A percentile compares a stretch with the other conserved stretches of the same genome.
These are phyloP conservation scores for Actias luna DNA, from an alignment of 2,888 invertebrate genomes.

Conservation along the genomic window DNA sequence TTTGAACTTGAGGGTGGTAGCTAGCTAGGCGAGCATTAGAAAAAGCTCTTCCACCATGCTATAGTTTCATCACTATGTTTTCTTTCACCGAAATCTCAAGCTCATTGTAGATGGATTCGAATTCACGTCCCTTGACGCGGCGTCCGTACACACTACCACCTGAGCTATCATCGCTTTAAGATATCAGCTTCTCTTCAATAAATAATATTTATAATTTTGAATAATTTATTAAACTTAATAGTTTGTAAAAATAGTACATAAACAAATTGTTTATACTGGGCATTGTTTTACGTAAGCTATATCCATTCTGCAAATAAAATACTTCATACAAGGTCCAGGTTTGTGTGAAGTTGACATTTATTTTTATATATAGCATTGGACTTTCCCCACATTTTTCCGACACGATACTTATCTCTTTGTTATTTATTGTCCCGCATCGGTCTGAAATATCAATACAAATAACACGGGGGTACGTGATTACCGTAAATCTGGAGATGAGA, in stretches of 20 bases:
- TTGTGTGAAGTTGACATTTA: neutral
- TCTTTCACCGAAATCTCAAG: too few relatives aligned
- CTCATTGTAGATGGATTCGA: too few relatives aligned
- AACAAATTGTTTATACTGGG: neutral
- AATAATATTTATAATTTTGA: too few relatives aligned
- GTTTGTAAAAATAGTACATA: neutral
- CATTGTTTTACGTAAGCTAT: neutral
- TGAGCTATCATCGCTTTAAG: too few relatives aligned
- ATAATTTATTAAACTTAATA: too few relatives aligned
- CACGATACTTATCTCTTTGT: conserved; percentile 19
- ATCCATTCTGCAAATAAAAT: neutral
- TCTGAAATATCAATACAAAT: conserved; percentile 43
- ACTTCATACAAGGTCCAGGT: neutral
- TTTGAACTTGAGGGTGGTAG: too few relatives aligned
- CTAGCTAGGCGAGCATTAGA: too few relatives aligned
- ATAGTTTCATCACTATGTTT: too few relatives aligned
- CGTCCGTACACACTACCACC: too few relatives aligned
- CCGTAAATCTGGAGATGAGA: conserved; percentile 42
- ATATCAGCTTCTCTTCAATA: too few relatives aligned
- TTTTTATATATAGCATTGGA: neutral
- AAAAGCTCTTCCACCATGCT: too few relatives aligned
- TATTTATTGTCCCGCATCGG: conserved; percentile 40
- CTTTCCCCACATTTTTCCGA: neutral
- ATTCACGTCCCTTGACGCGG: too few relatives aligned
- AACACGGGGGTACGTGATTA: conserved; percentile 33